phyloP scores from a whole-genome alignment of 2,797 vertebrate genomes.

The Serranus cabrilla region DNA sequence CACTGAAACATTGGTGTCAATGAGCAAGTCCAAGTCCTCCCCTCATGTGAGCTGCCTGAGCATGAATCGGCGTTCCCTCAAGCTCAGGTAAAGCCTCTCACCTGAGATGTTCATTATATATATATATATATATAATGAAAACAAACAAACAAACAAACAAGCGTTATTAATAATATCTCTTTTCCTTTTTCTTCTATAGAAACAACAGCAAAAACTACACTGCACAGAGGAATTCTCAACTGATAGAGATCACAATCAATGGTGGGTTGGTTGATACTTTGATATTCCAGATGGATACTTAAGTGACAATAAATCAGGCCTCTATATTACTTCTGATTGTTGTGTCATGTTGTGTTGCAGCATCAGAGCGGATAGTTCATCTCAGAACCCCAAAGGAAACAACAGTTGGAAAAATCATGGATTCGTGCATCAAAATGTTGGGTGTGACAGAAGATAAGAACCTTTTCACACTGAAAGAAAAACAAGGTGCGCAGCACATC shows the following conservation, averaged over 20 bases:
- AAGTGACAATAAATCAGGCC: not conserved
- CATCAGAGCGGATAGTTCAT: slow-evolving; percentile 80
- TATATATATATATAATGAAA: too few species aligned
- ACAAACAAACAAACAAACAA: not conserved
- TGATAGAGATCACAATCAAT: slow-evolving; percentile 75
- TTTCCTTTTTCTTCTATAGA: slow-evolving; percentile 50
- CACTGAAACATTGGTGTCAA: slow-evolving; percentile 66
- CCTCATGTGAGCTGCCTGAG: slow-evolving; percentile 72
- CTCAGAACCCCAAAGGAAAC: slow-evolving; percentile 81
- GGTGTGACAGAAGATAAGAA: slow-evolving; percentile 76
- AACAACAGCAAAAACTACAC: slow-evolving; percentile 66
- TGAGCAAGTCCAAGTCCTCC: slow-evolving; percentile 75
- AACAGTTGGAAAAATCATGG: slow-evolving; percentile 74
- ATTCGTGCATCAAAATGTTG: slow-evolving; percentile 81
- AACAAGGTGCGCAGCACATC: slow-evolving; percentile 66
- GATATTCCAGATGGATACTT: not conserved
- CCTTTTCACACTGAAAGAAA: slow-evolving; percentile 75
- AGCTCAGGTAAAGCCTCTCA: slow-evolving; percentile 65
- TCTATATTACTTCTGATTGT: slow-evolving; percentile 13
- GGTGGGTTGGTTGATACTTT: slow-evolving; percentile 46
- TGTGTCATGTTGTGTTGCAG: slow-evolving; percentile 68
- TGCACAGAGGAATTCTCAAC: slow-evolving; percentile 66
- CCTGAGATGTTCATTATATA: too few species aligned
- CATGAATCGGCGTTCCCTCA: slow-evolving; percentile 72
- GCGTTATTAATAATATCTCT: not conserved